A percentile compares a stretch with the other conserved stretches of the same genome.
Conservation (phyloP, 2,797 vertebrate genomes). For the Mus minutoides region DNA sequence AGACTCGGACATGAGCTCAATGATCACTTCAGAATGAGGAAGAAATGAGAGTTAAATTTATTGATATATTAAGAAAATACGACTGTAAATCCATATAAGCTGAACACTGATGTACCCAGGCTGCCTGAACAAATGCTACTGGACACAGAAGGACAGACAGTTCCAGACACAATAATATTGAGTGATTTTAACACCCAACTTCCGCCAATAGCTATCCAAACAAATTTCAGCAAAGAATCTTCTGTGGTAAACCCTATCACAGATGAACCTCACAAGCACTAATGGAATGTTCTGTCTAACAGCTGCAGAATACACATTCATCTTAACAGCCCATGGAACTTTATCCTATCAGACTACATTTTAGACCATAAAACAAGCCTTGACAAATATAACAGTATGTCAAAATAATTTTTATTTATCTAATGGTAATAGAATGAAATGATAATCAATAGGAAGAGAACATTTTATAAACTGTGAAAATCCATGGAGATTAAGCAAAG, state of each 20-base stretch:
- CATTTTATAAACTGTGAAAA: neutral
- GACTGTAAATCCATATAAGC: neutral
- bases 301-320: neutral
- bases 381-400: neutral
- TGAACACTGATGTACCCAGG: neutral
- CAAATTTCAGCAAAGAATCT: neutral
- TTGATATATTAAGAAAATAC: neutral
- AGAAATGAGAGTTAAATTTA: neutral
- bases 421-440: neutral
- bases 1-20: neutral
- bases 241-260: neutral
- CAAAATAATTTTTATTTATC: neutral
- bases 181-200: neutral
- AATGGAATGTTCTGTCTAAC: neutral
- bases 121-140: neutral
- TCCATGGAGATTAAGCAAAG: neutral
- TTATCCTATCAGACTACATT: neutral
- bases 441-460: neutral
- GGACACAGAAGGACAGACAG: neutral
- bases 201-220: neutral
- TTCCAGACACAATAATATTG: neutral
- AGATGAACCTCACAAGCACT: neutral
- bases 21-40: slow-evolving; percentile 11
- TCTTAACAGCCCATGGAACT: neutral
- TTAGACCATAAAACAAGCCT: neutral